Percentiles rank a stretch among this genome's conserved stretches.
These are phyloP conservation scores for Coracopsis vasa DNA, from an alignment of 2,113 vertebrate genomes.

Conservation along the genomic window DNA sequence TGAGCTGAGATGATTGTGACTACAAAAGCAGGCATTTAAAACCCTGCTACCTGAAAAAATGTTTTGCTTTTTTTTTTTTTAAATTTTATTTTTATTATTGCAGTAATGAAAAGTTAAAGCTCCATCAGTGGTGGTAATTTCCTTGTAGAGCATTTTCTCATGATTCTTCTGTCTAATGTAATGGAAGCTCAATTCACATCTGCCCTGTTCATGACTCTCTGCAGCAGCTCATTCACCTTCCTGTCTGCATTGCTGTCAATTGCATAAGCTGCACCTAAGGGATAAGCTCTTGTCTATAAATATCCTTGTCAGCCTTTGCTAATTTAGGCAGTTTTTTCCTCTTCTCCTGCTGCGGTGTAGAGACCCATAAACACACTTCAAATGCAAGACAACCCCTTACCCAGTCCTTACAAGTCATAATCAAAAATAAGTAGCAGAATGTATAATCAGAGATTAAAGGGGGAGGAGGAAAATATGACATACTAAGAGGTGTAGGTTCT, in stretches of 20 bases:
- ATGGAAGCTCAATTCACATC: background rate
- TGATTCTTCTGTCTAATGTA: background rate
- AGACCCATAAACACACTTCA: rapidly evolving
- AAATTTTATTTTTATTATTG: background rate
- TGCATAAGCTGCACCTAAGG: background rate
- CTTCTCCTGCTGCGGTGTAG: background rate
- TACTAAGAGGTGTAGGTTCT: background rate
- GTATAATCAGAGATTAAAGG: background rate
- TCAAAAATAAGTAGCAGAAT: background rate
- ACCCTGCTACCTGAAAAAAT: background rate
- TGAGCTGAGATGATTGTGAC: background rate
- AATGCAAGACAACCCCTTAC: background rate
- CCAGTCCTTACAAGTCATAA: background rate
- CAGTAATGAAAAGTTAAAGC: background rate
- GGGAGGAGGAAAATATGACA: background rate
- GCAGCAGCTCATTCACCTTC: background rate
- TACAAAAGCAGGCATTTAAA: background rate
- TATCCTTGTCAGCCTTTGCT: background rate
- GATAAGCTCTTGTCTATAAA: background rate
- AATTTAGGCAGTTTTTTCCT: background rate
- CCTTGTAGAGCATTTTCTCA: background rate
- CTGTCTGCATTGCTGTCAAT: background rate
- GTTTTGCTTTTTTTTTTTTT: too few relatives aligned
- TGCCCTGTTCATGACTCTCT: background rate
- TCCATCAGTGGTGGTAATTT: background rate